phyloP scores from a whole-genome alignment of 2,888 invertebrate species.

The Synanthedon andrenaeformis region DNA sequence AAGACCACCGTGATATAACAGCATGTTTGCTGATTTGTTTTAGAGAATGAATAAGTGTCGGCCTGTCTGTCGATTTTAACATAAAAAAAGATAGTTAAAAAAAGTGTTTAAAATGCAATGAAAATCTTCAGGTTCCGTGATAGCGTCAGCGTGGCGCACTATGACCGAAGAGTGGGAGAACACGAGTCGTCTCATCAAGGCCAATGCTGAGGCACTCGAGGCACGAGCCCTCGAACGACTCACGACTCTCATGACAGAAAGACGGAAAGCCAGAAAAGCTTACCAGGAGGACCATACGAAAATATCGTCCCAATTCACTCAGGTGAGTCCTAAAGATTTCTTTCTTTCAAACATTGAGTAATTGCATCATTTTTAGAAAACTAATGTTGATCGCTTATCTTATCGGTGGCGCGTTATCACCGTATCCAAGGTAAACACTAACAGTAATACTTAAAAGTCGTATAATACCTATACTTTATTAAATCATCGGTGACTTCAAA shows the following conservation, averaged over 20 bases:
- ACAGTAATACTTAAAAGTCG: too few species aligned
- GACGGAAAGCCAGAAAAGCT: constrained; percentile 85
- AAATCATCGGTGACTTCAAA: too few species aligned
- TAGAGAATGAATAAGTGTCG: too few species aligned
- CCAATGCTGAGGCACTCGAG: constrained; percentile 88
- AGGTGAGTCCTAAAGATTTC: constrained; percentile 62
- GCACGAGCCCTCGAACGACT: constrained; percentile 85
- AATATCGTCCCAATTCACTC: constrained; percentile 83
- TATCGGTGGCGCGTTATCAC: too few species aligned
- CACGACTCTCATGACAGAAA: constrained; percentile 84
- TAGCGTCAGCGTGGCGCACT: constrained; percentile 81
- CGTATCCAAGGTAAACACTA: too few species aligned
- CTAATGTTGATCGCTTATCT: too few species aligned
- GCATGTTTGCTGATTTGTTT: too few species aligned
- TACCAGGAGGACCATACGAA: constrained; percentile 92
- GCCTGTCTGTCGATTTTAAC: too few species aligned
- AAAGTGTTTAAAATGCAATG: background rate
- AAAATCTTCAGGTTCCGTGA: constrained; percentile 68
- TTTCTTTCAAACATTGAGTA: background rate
- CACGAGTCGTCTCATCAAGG: constrained; percentile 82
- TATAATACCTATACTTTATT: too few species aligned
- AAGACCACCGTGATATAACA: too few species aligned
- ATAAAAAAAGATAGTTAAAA: too few species aligned
- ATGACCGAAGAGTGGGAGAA: constrained; percentile 92
- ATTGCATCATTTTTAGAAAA: background rate